These are phyloP conservation scores for Platanista minor DNA, from an alignment of 2,113 vertebrate species.

Conservation along the genomic window DNA sequence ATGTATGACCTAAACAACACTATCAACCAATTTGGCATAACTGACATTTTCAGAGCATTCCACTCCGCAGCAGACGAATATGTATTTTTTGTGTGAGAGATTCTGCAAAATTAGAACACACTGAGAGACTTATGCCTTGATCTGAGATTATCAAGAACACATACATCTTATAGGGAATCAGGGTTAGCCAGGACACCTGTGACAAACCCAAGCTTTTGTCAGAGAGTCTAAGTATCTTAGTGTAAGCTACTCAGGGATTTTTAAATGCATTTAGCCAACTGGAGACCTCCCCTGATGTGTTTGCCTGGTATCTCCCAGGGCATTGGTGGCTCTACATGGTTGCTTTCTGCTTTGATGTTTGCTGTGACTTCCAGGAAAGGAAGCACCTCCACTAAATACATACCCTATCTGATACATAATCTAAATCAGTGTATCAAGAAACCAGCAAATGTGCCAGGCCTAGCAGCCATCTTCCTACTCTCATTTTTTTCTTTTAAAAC, in stretches of 20 bases:
- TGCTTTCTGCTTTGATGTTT: background rate
- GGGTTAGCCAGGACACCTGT: background rate
- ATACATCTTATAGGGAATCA: background rate
- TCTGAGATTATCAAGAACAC: background rate
- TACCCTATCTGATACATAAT: background rate
- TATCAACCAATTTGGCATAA: background rate
- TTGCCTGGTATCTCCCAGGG: background rate
- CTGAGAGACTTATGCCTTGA: background rate
- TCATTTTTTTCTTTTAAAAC: background rate
- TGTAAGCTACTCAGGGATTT: background rate
- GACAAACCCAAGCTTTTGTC: background rate
- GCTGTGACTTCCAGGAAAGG: constrained; percentile 22
- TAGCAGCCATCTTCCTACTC: background rate
- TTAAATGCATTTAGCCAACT: background rate
- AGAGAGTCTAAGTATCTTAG: background rate
- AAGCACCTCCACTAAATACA: background rate
- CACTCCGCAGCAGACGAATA: background rate
- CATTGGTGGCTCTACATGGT: background rate
- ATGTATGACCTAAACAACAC: background rate
- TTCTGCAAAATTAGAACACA: background rate
- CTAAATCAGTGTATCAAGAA: background rate
- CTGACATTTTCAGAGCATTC: background rate
- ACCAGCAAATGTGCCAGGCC: background rate
- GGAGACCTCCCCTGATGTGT: background rate
- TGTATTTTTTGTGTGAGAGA: background rate